These are phyloP conservation scores for Catharus fuscescens DNA, from an alignment of 2,113 vertebrate species.

Conservation along the genomic window DNA sequence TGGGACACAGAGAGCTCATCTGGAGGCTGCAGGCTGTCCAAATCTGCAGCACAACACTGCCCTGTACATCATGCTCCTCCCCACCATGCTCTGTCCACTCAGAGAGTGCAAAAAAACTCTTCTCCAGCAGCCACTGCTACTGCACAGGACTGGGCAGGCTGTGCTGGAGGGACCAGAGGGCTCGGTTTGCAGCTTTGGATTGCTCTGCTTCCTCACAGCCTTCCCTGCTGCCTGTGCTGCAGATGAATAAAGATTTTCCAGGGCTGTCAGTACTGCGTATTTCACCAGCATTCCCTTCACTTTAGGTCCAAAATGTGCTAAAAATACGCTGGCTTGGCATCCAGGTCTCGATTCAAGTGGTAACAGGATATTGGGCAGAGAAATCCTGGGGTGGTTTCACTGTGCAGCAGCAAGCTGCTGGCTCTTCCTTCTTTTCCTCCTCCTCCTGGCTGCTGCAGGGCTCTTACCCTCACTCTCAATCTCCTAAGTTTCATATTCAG, in stretches of 20 bases:
- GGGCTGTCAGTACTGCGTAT: neutral
- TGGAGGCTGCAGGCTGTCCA: neutral
- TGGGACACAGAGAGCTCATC: neutral
- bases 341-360: neutral
- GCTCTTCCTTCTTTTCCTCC: neutral
- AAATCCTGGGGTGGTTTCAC: neutral
- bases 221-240: neutral
- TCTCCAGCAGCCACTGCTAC: neutral
- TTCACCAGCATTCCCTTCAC: constrained; percentile 6
- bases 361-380: neutral
- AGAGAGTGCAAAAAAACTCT: neutral
- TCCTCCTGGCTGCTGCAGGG: neutral
- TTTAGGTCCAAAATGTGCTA: constrained; percentile 33
- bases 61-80: neutral
- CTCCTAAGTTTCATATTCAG: neutral
- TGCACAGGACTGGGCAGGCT: neutral
- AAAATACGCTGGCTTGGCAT: constrained; percentile 39
- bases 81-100: accelerated
- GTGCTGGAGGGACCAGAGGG: neutral
- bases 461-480: accelerated
- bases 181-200: neutral
- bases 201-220: neutral
- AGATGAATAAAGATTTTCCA: constrained; percentile 35
- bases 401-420: neutral
- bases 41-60: neutral